These are phyloP conservation scores for Nesogale talazaci DNA, from an alignment of 2,113 vertebrate genomes.

Conservation along the genomic window DNA sequence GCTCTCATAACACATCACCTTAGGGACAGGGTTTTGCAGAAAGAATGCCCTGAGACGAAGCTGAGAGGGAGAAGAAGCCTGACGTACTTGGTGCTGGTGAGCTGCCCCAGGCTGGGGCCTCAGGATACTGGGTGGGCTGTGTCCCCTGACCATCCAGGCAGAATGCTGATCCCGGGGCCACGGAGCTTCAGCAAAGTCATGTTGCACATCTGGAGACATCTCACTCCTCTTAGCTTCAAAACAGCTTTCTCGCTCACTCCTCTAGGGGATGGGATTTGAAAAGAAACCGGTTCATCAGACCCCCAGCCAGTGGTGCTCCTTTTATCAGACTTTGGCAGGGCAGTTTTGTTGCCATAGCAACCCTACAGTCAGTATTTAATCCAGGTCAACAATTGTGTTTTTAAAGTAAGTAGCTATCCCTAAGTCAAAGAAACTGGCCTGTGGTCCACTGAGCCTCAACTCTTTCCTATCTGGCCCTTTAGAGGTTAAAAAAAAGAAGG, in stretches of 20 bases:
- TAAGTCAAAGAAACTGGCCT: not conserved
- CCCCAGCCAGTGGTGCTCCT: not conserved
- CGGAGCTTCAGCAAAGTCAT: not conserved
- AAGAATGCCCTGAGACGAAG: not conserved
- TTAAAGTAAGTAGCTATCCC: not conserved
- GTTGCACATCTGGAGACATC: not conserved
- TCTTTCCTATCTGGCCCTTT: not conserved
- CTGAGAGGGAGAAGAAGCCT: not conserved
- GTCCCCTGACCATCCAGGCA: not conserved
- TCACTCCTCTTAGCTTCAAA: slow-evolving; percentile 14
- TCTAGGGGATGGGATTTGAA: slow-evolving; percentile 13
- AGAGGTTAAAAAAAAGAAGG: not conserved
- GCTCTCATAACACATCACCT: not conserved
- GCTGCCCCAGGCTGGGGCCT: not conserved
- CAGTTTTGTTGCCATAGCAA: slow-evolving; percentile 11
- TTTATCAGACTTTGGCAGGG: slow-evolving; percentile 18
- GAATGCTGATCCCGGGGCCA: not conserved
- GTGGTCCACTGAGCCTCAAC: not conserved
- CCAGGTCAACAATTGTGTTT: not conserved
- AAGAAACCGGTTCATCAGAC: not conserved
- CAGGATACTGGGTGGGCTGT: not conserved
- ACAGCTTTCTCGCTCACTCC: not conserved
- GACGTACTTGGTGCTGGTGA: not conserved
- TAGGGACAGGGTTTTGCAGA: not conserved
- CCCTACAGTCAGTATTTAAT: slow-evolving; percentile 16